A percentile compares a stretch with the other conserved stretches of the same genome.
Conservation (phyloP, 1,140 invertebrate genomes). For the Drosophila tropicalis region DNA sequence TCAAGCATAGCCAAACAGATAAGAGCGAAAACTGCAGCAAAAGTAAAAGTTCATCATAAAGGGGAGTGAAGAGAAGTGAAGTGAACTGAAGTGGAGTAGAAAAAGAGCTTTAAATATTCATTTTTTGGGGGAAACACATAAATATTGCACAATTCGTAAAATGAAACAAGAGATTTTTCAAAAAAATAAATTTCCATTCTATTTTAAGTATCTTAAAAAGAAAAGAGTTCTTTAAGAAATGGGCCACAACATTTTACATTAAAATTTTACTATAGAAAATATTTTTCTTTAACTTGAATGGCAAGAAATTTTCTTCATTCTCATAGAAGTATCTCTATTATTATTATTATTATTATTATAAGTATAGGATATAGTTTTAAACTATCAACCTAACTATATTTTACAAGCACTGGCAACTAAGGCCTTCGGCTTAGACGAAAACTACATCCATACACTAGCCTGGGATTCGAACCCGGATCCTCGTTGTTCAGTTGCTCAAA, state of each 20-base stretch:
- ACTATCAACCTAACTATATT: too few species aligned
- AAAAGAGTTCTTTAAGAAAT: background rate
- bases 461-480: too few species aligned
- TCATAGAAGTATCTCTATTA: too few species aligned
- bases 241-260: background rate
- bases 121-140: background rate
- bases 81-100: background rate
- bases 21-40: constrained; percentile 24
- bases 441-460: too few species aligned
- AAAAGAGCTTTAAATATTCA: constrained; percentile 11
- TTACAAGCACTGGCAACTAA: too few species aligned
- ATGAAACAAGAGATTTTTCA: background rate
- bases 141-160: constrained; percentile 11
- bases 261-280: background rate
- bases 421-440: too few species aligned
- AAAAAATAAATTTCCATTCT: background rate
- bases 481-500: too few species aligned
- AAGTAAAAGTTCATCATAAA: constrained; percentile 22
- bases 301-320: too few species aligned
- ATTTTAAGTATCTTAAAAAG: background rate
- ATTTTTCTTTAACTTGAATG: too few species aligned
- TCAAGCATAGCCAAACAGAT: constrained; percentile 27
- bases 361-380: too few species aligned
- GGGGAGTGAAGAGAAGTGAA: too few species aligned
- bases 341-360: too few species aligned